Evolutionary conservation across 1,140 invertebrate species (phyloP).

Genomic region (Goniozus legneri): DNA sequence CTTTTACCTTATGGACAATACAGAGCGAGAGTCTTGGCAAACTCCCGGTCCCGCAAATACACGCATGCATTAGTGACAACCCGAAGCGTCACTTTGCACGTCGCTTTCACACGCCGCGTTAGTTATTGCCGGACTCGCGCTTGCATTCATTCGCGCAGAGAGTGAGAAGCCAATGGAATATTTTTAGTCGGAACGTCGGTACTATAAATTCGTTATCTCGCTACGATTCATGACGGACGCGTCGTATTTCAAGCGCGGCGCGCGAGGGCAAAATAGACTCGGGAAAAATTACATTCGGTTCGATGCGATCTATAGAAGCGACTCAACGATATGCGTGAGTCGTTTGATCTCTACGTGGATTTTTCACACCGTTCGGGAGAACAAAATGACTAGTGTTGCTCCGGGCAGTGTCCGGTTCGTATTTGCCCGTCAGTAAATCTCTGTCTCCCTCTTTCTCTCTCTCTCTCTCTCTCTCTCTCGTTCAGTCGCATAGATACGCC

Average conservation of each 20-base stretch:
- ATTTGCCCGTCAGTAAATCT: no score
- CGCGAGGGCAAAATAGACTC: conserved; percentile 39
- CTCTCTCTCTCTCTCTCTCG: no score
- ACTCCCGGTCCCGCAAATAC: background rate
- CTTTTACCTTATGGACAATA: no score
- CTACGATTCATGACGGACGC: conserved; percentile 32
- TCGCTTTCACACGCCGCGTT: conserved; percentile 27
- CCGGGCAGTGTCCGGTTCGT: no score
- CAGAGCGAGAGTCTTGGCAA: background rate
- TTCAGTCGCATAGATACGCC: no score
- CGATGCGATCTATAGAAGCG: conserved; percentile 1
- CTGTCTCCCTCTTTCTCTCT: no score
- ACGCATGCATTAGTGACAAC: conserved; percentile 8
- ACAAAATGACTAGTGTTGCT: no score
- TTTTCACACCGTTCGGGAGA: no score
- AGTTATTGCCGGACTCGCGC: conserved; percentile 29
- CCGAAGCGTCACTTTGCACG: conserved; percentile 11
- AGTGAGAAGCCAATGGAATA: conserved; percentile 34
- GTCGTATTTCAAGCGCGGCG: conserved; percentile 40
- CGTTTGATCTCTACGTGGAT: no score
- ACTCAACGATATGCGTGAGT: background rate
- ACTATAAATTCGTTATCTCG: conserved; percentile 43
- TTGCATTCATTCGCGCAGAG: conserved; percentile 34
- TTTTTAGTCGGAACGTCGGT: conserved; percentile 33
- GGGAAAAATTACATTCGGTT: conserved; percentile 12